These are phyloP conservation scores for Gallinago paraguaiae DNA, from an alignment of 2,113 vertebrate species.

Conservation along the genomic window DNA sequence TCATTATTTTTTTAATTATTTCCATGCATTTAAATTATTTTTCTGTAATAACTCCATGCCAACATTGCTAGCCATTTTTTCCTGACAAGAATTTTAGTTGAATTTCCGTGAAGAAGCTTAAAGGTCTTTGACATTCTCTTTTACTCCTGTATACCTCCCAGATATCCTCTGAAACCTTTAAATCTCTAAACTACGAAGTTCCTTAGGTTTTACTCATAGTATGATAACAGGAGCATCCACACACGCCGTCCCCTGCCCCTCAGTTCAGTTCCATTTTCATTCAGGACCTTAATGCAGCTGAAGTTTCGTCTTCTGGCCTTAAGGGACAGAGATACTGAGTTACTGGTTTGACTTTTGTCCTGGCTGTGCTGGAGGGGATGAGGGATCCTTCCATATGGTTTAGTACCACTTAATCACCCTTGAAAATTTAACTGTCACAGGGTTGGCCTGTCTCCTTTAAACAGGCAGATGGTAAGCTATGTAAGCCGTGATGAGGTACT, in stretches of 20 bases:
- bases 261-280: not conserved
- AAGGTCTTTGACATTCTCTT: not conserved
- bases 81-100: not conserved
- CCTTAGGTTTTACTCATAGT: not conserved
- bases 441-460: not conserved
- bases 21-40: not conserved
- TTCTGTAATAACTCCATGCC: not conserved
- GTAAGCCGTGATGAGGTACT: not conserved
- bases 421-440: not conserved
- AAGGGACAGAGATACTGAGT: not conserved
- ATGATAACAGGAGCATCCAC: not conserved
- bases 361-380: not conserved
- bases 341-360: not conserved
- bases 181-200: not conserved
- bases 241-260: too few relatives aligned
- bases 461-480: not conserved
- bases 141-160: not conserved
- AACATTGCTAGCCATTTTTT: not conserved
- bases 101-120: not conserved
- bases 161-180: not conserved
- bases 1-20: not conserved
- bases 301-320: not conserved
- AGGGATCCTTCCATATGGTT: not conserved
- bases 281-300: not conserved
- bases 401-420: not conserved